These are phyloP conservation scores for Gambelia wislizenii DNA, from an alignment of 2,797 vertebrate genomes.

Conservation along the genomic window DNA sequence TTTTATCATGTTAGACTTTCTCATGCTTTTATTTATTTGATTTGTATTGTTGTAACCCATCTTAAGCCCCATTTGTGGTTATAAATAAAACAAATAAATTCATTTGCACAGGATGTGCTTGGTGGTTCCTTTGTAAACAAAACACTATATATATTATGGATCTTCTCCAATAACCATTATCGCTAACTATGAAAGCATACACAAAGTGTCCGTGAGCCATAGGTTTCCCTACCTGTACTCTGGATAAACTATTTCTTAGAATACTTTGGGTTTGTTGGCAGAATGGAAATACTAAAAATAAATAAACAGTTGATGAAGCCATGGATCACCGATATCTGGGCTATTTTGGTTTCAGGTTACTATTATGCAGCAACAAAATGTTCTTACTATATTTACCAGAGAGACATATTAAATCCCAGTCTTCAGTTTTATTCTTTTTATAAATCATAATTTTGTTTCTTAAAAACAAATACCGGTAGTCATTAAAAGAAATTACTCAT, in stretches of 20 bases:
- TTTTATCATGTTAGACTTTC: no score
- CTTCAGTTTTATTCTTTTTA: neutral
- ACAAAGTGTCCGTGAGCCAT: neutral
- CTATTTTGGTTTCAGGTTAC: conserved; percentile 16
- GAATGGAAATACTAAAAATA: conserved; percentile 10
- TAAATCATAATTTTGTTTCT: neutral
- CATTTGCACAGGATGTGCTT: neutral
- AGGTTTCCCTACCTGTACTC: neutral
- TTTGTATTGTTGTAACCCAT: no score
- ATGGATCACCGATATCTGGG: neutral
- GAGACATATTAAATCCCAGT: conserved; percentile 3
- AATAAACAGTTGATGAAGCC: conserved; percentile 20
- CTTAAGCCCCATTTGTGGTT: no score
- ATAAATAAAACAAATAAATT: no score
- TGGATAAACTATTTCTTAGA: conserved; percentile 24
- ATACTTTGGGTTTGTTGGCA: neutral
- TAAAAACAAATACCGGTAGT: conserved; percentile 7
- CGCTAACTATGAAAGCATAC: neutral
- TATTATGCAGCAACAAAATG: conserved; percentile 21
- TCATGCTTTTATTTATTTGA: no score
- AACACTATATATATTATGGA: neutral
- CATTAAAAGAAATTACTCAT: conserved; percentile 17
- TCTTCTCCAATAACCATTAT: conserved; percentile 24
- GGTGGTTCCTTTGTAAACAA: neutral
- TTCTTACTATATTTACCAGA: conserved; percentile 19